Evolutionary conservation across 2,797 vertebrate species (phyloP).

Genomic region (Channallabes apus): DNA sequence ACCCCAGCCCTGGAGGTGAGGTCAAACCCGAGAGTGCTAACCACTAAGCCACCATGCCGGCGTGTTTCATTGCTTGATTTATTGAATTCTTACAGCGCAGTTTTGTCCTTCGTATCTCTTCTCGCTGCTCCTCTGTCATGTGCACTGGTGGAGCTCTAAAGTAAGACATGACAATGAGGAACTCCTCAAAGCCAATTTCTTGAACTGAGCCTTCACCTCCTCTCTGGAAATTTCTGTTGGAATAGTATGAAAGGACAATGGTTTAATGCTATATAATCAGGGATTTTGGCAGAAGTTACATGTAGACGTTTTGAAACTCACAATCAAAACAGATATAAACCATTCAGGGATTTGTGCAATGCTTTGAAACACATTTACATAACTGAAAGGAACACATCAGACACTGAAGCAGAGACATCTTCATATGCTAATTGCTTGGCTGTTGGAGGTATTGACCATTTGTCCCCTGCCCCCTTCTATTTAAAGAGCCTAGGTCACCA

Average conservation of each 20-base stretch:
- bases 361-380: neutral
- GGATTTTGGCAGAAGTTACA: neutral
- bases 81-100: slow-evolving; percentile 82
- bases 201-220: slow-evolving; percentile 68
- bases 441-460: neutral
- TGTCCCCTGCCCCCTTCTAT: too few species aligned
- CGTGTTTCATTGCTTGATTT: neutral
- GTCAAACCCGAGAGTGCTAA: too few species aligned
- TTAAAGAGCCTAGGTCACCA: neutral
- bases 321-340: neutral
- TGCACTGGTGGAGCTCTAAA: slow-evolving; percentile 83
- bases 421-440: neutral
- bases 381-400: neutral
- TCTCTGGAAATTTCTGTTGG: slow-evolving; percentile 80
- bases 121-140: slow-evolving; percentile 82
- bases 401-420: neutral
- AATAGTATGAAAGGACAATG: neutral
- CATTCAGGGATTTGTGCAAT: neutral
- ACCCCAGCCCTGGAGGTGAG: too few species aligned
- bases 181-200: slow-evolving; percentile 91
- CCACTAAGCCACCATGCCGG: too few species aligned
- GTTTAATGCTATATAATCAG: neutral
- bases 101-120: slow-evolving; percentile 81
- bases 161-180: slow-evolving; percentile 91
- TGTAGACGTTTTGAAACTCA: neutral